A percentile compares a stretch with the other conserved stretches of the same genome.
Conservation (phyloP, 2,797 vertebrate species). For the Gambusia yucatana region DNA sequence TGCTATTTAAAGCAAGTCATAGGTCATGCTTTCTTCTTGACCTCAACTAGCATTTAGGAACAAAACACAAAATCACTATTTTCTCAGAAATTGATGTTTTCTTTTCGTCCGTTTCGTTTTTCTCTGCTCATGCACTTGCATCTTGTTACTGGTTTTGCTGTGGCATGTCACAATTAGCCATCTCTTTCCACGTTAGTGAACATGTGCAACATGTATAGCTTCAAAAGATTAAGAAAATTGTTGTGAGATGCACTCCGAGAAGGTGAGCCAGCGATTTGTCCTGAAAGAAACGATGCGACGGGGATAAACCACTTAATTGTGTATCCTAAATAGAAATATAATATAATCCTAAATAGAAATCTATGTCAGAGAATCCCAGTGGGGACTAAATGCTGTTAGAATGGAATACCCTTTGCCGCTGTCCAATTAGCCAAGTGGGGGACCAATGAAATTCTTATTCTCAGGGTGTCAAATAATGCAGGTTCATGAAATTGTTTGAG, state of each 20-base stretch:
- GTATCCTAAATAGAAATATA: conserved; percentile 5
- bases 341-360: conserved; percentile 7
- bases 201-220: background rate
- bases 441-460: background rate
- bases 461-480: conserved; percentile 3
- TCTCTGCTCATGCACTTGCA: too few relatives aligned
- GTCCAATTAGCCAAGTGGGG: background rate
- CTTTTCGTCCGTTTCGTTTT: too few relatives aligned
- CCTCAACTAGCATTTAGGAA: too few relatives aligned
- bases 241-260: background rate
- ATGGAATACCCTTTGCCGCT: background rate
- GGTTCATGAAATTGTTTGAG: conserved; percentile 21
- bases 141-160: too few relatives aligned
- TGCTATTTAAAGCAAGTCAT: too few relatives aligned
- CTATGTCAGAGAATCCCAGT: background rate
- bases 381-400: background rate
- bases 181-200: background rate
- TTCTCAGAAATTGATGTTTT: too few relatives aligned
- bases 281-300: background rate
- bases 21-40: too few relatives aligned
- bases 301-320: background rate
- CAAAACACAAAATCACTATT: too few relatives aligned
- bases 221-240: background rate
- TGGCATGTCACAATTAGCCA: background rate
- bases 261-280: background rate